These are phyloP conservation scores for Chromis chromis DNA, from an alignment of 2,797 vertebrate species.

Conservation along the genomic window DNA sequence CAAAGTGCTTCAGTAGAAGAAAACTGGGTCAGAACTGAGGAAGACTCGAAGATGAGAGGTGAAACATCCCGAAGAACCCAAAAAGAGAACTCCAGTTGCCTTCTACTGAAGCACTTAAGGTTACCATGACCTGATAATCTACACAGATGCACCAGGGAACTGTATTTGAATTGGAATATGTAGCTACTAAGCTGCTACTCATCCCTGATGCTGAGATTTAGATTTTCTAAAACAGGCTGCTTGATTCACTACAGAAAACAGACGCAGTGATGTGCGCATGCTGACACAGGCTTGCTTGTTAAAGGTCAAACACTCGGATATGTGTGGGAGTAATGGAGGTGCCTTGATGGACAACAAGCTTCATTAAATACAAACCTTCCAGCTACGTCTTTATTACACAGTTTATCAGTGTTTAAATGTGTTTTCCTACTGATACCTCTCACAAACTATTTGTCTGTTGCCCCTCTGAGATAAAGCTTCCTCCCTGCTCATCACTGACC, in stretches of 20 bases:
- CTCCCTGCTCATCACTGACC: slow-evolving; percentile 74
- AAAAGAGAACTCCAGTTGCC: too few relatives aligned
- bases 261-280: fast-evolving
- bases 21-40: too few relatives aligned
- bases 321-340: background rate
- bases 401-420: background rate
- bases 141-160: too few relatives aligned
- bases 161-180: too few relatives aligned
- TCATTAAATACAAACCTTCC: background rate
- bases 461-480: too few relatives aligned
- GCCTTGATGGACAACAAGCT: background rate
- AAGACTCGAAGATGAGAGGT: too few relatives aligned
- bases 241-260: background rate
- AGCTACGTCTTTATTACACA: background rate
- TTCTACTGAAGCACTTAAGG: too few relatives aligned
- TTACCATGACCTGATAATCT: too few relatives aligned
- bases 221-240: background rate
- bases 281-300: background rate
- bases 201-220: too few relatives aligned
- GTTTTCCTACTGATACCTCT: background rate
- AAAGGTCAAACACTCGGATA: background rate
- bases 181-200: too few relatives aligned
- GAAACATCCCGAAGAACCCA: too few relatives aligned
- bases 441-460: background rate
- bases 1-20: too few relatives aligned